Conservation (phyloP, 2,113 vertebrate species). For the Ophthalmolycus amberensis region DNA sequence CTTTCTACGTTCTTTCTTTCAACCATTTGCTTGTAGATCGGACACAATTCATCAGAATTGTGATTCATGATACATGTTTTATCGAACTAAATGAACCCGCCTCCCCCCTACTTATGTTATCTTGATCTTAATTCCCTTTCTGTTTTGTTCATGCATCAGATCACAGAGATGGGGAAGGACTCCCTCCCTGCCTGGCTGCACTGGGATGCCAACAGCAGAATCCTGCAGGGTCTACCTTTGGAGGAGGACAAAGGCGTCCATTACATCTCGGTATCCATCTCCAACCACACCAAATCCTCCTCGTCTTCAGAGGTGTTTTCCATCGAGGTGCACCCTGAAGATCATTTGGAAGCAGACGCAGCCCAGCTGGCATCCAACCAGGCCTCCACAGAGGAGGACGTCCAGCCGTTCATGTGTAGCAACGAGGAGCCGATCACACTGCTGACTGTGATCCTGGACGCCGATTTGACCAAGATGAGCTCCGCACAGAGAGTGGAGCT, state of each 20-base stretch:
- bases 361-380: conserved; percentile 79
- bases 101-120: background rate
- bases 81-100: background rate
- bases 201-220: conserved; percentile 86
- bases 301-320: conserved; percentile 89
- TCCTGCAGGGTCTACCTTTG: conserved; percentile 91
- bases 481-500: conserved; percentile 91
- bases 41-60: no score
- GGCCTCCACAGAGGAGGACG: conserved; percentile 73
- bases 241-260: conserved; percentile 94
- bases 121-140: background rate
- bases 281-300: conserved; percentile 82
- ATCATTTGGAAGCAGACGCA: conserved; percentile 87
- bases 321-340: conserved; percentile 94
- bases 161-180: conserved; percentile 90
- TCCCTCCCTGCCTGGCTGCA: conserved; percentile 92
- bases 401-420: conserved; percentile 83
- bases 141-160: conserved; percentile 78
- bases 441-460: conserved; percentile 96
- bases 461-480: conserved; percentile 97
- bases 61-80: background rate
- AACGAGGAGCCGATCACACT: conserved; percentile 91
- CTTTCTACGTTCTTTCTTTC: no score
- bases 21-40: no score
- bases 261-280: conserved; percentile 88